These are phyloP conservation scores for Buphagus erythrorhynchus DNA, from an alignment of 2,797 vertebrate species.

Conservation along the genomic window DNA sequence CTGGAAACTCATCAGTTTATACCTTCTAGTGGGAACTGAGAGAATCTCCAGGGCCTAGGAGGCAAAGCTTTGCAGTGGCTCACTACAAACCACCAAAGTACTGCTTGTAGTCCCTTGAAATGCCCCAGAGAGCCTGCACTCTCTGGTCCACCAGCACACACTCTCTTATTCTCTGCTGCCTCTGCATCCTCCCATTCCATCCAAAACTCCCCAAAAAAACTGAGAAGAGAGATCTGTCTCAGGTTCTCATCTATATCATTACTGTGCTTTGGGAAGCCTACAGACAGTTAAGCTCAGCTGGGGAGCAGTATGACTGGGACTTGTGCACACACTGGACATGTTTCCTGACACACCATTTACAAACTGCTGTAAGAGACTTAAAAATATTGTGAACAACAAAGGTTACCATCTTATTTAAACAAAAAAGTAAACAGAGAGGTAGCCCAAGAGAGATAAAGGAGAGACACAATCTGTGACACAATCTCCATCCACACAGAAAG, in stretches of 20 bases:
- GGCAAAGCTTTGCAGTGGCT: neutral
- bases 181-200: neutral
- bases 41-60: neutral
- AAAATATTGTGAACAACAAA: neutral
- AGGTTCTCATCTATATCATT: neutral
- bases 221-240: neutral
- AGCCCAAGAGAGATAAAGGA: neutral
- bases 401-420: neutral
- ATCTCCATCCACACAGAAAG: neutral
- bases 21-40: neutral
- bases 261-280: neutral
- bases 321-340: rapidly evolving
- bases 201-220: rapidly evolving
- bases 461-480: neutral
- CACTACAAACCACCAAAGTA: neutral
- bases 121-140: neutral
- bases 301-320: neutral
- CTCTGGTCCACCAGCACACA: neutral
- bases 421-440: neutral
- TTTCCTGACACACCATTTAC: neutral
- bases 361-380: neutral
- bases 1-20: neutral
- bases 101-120: neutral
- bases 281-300: neutral
- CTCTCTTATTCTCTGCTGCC: neutral